These are phyloP conservation scores for Gisinianus flammeolus DNA, from an alignment of 2,888 invertebrate species.

Conservation along the genomic window DNA sequence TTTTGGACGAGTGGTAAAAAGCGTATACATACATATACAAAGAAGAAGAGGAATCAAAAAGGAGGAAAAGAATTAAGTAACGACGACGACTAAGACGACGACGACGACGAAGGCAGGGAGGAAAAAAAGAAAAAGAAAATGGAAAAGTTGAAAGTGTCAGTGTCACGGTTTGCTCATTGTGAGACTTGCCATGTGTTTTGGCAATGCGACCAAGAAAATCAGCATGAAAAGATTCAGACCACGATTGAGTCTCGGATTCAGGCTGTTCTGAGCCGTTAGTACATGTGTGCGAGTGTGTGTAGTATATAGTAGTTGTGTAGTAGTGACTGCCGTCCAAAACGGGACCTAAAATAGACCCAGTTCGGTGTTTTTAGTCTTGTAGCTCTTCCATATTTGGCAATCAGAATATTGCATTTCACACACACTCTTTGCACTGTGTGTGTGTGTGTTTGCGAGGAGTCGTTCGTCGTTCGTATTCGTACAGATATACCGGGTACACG, in stretches of 20 bases:
- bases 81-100: conserved; percentile 6
- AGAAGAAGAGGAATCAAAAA: background rate
- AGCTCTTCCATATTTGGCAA: conserved; percentile 51
- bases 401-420: conserved; percentile 52
- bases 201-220: conserved; percentile 37
- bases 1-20: too few relatives aligned
- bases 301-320: background rate
- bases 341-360: conserved; percentile 53
- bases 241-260: conserved; percentile 31
- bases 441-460: too few relatives aligned
- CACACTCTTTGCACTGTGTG: background rate
- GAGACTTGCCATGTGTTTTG: conserved; percentile 40
- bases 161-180: conserved; percentile 39
- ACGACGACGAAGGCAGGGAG: conserved; percentile 14
- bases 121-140: conserved; percentile 24
- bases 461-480: too few relatives aligned
- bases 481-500: background rate
- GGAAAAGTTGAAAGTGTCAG: conserved; percentile 39
- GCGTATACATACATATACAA: background rate
- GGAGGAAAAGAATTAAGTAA: conserved; percentile 1
- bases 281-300: background rate
- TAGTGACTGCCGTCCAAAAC: conserved; percentile 40
- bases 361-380: conserved; percentile 47
- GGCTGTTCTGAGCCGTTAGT: background rate
- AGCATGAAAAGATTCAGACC: conserved; percentile 28